Evolutionary conservation across 2,113 vertebrate species (phyloP).

Genomic region (Catharus fuscescens): DNA sequence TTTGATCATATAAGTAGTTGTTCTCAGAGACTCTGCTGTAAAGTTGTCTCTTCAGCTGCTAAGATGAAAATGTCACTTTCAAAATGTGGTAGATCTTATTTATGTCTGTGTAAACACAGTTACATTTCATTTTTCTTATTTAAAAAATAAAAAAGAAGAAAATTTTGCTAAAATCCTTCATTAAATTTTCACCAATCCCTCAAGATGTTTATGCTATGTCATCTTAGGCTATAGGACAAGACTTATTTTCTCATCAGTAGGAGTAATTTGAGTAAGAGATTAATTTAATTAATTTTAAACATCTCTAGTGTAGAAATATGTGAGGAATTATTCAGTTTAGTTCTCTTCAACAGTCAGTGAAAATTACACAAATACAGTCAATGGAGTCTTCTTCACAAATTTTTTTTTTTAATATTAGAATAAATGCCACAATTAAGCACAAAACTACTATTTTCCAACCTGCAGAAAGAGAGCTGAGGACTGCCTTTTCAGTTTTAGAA

Average conservation of each 20-base stretch:
- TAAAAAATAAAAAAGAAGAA: neutral
- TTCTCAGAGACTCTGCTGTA: neutral
- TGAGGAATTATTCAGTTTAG: neutral
- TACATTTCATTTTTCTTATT: neutral
- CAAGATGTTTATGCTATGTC: neutral
- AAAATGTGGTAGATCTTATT: neutral
- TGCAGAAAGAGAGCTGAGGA: neutral
- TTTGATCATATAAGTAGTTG: neutral
- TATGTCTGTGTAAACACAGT: neutral
- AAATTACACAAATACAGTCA: neutral
- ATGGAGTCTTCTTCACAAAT: neutral
- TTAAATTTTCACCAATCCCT: neutral
- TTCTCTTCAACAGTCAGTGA: neutral
- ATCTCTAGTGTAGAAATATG: neutral
- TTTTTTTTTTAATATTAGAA: neutral
- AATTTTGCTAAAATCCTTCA: neutral
- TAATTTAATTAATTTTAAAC: neutral
- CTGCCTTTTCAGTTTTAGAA: neutral
- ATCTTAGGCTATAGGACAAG: neutral
- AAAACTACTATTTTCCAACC: neutral
- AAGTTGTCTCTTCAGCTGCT: neutral
- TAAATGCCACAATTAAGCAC: neutral
- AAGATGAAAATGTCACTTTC: neutral
- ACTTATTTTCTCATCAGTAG: neutral
- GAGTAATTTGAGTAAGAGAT: neutral